A percentile compares a stretch with the other conserved stretches of the same genome.
These are phyloP conservation scores for Hyles euphorbiae DNA, from an alignment of 1,140 invertebrate species.

Conservation along the genomic window DNA sequence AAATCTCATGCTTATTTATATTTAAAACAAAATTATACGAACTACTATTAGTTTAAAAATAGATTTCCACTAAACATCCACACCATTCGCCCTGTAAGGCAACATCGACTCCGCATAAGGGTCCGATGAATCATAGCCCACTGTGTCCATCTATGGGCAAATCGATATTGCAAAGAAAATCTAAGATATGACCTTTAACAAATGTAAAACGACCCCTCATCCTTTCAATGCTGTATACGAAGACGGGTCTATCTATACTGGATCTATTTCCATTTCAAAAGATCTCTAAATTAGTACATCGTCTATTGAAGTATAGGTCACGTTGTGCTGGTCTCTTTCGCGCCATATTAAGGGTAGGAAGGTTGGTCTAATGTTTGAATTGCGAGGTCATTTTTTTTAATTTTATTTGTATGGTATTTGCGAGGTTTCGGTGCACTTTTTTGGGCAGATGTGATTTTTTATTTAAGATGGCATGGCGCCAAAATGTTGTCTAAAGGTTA, in stretches of 20 bases:
- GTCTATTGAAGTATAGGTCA: conserved; percentile 10
- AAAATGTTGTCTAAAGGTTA: no score
- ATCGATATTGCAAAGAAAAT: conserved; percentile 14
- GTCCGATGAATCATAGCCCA: conserved; percentile 18
- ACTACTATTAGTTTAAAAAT: neutral
- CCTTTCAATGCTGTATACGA: conserved; percentile 5
- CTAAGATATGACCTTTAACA: neutral
- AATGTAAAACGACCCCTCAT: neutral
- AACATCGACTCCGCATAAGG: neutral
- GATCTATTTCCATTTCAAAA: conserved; percentile 7
- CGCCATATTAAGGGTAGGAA: conserved; percentile 23
- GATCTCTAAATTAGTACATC: conserved; percentile 13
- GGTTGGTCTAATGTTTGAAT: neutral
- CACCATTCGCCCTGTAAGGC: neutral
- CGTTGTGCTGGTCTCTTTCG: conserved; percentile 6
- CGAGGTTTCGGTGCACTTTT: neutral
- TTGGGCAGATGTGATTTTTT: no score
- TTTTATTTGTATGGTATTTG: neutral
- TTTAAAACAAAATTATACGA: no score
- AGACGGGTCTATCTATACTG: conserved; percentile 11
- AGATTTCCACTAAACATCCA: neutral
- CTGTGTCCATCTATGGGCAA: conserved; percentile 20
- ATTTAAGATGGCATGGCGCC: no score
- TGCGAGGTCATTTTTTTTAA: conserved; percentile 9
- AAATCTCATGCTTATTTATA: no score